Percentiles rank a stretch among this genome's conserved stretches.
These are phyloP conservation scores for Cancer borealis DNA, from an alignment of 2,888 invertebrate species.

Conservation along the genomic window DNA sequence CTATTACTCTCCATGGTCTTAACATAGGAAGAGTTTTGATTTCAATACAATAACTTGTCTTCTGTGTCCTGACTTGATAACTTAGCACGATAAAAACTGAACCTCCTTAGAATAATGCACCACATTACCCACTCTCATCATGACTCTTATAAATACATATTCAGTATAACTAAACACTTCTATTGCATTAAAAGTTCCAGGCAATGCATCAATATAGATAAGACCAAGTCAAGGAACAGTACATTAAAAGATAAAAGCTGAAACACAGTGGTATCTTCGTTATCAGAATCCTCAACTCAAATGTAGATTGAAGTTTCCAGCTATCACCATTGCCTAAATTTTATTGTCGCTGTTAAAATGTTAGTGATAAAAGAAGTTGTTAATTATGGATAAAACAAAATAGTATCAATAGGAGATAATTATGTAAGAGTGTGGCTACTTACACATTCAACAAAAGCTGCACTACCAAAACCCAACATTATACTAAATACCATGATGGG, in stretches of 20 bases:
- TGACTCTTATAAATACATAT: not conserved
- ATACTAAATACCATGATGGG: not conserved
- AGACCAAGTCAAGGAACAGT: not conserved
- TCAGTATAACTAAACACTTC: not conserved
- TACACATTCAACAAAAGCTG: not conserved
- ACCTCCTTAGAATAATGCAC: slow-evolving; percentile 39
- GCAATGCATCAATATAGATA: not conserved
- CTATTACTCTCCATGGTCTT: not conserved
- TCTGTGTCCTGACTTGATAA: not conserved
- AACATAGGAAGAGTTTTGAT: not conserved
- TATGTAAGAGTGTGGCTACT: not conserved
- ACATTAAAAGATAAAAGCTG: not conserved
- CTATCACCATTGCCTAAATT: not conserved
- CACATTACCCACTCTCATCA: not conserved
- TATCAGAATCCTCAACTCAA: not conserved
- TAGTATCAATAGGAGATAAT: not conserved
- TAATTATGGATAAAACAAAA: not conserved
- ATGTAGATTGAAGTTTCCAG: not conserved
- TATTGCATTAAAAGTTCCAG: slow-evolving; percentile 5
- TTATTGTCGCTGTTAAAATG: not conserved
- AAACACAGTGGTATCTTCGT: not conserved
- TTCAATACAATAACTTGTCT: not conserved
- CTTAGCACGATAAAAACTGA: not conserved
- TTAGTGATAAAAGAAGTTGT: not conserved
- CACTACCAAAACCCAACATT: not conserved